Base-by-base conservation (phyloP, 2,113 vertebrate species). In the Oceanodroma tethys region DNA sequence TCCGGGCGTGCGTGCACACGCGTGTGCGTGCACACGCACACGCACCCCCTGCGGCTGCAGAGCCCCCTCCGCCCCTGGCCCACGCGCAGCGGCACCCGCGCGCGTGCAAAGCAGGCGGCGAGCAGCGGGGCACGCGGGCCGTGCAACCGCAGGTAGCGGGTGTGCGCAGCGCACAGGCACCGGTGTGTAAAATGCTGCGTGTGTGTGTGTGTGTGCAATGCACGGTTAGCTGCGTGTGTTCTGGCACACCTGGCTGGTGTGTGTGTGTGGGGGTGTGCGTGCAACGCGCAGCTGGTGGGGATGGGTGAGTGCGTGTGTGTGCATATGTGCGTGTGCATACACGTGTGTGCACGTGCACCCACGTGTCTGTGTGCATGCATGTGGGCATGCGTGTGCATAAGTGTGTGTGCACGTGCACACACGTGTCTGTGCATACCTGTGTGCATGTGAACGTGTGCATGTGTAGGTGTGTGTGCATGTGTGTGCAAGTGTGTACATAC, bases 21-120 rank as follows among this genome's bases (percentile, higher is more conserved):
- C 3, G 10, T 16, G 29, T 13, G 36, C 6, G 4, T 1, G 3
- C 50, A 8, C 42, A 21, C 1, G 2, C 50, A 20, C 32, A 22
- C 4, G 11, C 22, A 2, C 32, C 19, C 19, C 6, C 26, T 6
- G n/a, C 11, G 26, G 47, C 68, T 21, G 47, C 68, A 11, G 67
- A 50, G 67, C 47, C 47, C 34, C 25, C 45, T 27, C 45, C 19
- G 66, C 43, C 32, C 66, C 32, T 2, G 20, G 42, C 65, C 30
- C 65, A 8, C 16, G 2, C 11, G 0, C 27, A 26, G 38, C 50
- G 32, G 20, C 26, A 15, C 26, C 26, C 16, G n/a, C 36, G 16
- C 36, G 1, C 2, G 29, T 18, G 50, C 19, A 22, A 42, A 52
- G 50, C 38, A 25, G 27, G 70, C 13, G 9, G n/a, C 13, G 5